These are phyloP conservation scores for Mesaphorura yosii DNA, from an alignment of 1,140 invertebrate species.

Conservation along the genomic window DNA sequence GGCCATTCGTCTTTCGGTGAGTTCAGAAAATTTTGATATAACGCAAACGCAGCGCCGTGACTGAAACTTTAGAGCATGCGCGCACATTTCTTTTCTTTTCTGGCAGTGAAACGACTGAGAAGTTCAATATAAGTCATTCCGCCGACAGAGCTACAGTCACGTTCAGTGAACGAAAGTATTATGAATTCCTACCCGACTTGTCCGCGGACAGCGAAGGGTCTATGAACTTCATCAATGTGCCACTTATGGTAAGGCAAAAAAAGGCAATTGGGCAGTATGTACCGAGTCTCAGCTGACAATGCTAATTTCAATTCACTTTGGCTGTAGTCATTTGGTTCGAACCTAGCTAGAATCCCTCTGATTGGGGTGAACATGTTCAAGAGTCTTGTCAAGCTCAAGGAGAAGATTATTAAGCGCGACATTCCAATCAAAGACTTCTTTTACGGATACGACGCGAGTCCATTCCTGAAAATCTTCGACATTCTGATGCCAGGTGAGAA, in stretches of 20 bases:
- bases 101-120: slow-evolving; percentile 11
- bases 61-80: too few relatives aligned
- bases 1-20: slow-evolving; percentile 42
- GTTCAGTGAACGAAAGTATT: background rate
- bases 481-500: background rate
- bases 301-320: background rate
- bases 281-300: background rate
- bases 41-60: background rate
- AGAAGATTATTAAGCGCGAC: slow-evolving; percentile 1
- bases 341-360: background rate
- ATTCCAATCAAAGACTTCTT: slow-evolving; percentile 1
- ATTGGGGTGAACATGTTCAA: background rate
- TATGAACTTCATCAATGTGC: slow-evolving; percentile 7
- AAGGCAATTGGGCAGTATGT: background rate
- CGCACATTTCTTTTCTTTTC: background rate
- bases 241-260: background rate
- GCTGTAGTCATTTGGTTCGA: slow-evolving; percentile 7
- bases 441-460: background rate
- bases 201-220: slow-evolving; percentile 3
- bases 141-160: background rate
- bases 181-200: background rate
- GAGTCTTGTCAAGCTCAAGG: slow-evolving; percentile 1
- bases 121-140: slow-evolving; percentile 7
- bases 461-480: slow-evolving; percentile 2
- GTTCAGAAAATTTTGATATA: background rate